Evolutionary conservation across 2,113 vertebrate species (phyloP), one percentile per base, ranked within the genome.

Genomic region (Ptyas mucosa): DNA sequence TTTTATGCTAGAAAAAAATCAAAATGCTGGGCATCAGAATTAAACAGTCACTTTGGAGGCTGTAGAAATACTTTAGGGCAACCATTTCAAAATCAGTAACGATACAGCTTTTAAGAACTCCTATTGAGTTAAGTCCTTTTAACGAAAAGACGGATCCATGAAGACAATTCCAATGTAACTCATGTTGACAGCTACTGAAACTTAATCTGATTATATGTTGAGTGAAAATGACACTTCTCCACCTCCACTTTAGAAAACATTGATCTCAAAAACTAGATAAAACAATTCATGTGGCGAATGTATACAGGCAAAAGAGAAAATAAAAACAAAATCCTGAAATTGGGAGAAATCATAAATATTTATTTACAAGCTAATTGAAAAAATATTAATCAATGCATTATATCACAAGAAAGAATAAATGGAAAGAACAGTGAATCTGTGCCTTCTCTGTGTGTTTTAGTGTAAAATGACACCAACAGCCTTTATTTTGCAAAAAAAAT

Each of bases 91-190:
- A 95, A 95, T 69, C 1, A 91, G 39, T 53, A 88, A 92, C 89
- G 75, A 94, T 88, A 69, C 95, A 93, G 75, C 86, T 93, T 93
- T 94, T 88, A 93, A 43, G 85, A 94, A 94, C 85, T 90, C 23
- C 91, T 95, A 94, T 89, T 2, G 0, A 94, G 57, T 91, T 95
- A 29, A 95, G 91, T 89, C 53, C 1, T 61, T 92, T 96, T 95
- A 92, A 95, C 14, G 43, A 97, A 91, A 21, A 93, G n/a, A 34
- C n/a, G 91, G 87, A 94, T 85, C 69, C 12, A 39, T 23, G 39
- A 96, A 64, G 85, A 69, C 1, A 26, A 94, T 96, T 96, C 93
- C 88, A 94, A 87, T 87, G 90, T 94, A 96, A 96, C 9, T 3
- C 93, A 85, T 88, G 90, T 52, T 85, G 92, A 95, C 88, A 54